Conservation (phyloP, 2,797 vertebrate species). For the Hoplostethus atlanticus region DNA sequence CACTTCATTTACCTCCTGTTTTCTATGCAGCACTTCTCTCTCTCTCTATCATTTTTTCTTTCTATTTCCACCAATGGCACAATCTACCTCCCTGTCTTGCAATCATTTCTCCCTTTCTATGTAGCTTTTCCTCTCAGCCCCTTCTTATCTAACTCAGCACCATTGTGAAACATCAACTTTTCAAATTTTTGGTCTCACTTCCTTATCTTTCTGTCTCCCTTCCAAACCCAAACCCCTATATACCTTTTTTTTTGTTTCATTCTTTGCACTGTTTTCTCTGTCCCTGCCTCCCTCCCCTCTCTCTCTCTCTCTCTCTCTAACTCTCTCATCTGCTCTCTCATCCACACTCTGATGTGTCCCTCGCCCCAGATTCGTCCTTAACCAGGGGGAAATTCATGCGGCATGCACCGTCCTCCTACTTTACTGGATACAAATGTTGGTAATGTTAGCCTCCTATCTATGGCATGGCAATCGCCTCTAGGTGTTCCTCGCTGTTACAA, state of each 20-base stretch:
- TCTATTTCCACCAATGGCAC: slow-evolving; percentile 33
- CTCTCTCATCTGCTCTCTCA: slow-evolving; percentile 18
- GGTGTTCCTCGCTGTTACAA: slow-evolving; percentile 54
- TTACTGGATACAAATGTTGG: slow-evolving; percentile 48
- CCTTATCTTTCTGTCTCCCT: slow-evolving; percentile 45
- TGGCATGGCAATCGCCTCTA: slow-evolving; percentile 45
- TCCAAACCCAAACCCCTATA: not conserved
- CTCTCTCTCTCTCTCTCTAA: slow-evolving; percentile 3
- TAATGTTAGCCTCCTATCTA: slow-evolving; percentile 53
- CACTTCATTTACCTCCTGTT: slow-evolving; percentile 45
- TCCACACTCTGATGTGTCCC: slow-evolving; percentile 45
- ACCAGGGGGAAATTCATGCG: slow-evolving; percentile 59
- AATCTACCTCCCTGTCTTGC: slow-evolving; percentile 16
- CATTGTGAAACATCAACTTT: slow-evolving; percentile 36
- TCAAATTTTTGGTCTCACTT: slow-evolving; percentile 37
- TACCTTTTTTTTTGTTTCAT: slow-evolving; percentile 8
- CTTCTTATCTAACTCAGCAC: slow-evolving; percentile 47
- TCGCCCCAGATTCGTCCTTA: slow-evolving; percentile 35
- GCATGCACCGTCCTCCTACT: slow-evolving; percentile 23
- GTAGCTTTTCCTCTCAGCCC: slow-evolving; percentile 55
- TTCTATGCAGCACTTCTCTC: slow-evolving; percentile 6
- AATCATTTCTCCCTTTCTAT: slow-evolving; percentile 37
- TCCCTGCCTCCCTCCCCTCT: slow-evolving; percentile 43
- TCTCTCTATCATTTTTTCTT: slow-evolving; percentile 12
- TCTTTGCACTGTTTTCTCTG: slow-evolving; percentile 22